Evolutionary conservation across 2,888 invertebrate species (phyloP), one percentile per base, ranked within the genome.

Genomic region (Amiota mariae): DNA sequence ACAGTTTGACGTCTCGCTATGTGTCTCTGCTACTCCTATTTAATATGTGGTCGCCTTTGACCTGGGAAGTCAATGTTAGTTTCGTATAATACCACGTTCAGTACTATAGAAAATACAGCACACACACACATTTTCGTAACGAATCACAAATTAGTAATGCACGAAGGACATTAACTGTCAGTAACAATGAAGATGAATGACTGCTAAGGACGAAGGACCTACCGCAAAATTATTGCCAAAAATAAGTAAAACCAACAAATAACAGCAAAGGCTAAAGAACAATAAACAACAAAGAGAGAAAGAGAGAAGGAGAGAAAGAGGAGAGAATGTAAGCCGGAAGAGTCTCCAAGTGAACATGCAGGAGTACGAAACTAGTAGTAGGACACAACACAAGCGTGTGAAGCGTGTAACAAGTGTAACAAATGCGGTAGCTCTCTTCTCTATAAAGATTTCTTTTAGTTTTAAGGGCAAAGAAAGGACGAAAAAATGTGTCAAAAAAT

Each of bases 371-470:
- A 12, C 24, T 36, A 18, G 11, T 36, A 36, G 36, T 6, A n/a
- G n/a, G n/a, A n/a, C n/a, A 36, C 6, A 0, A 36, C 20, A 3
- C 6, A 13, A 71, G 82, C 84, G 84, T 82, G 82, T 84, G 85
- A 84, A 84, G 82, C 85, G 83, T 85, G 85, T 85, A 85, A 84
- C 83, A 84, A 84, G 83, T 84, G 85, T 85, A 76, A 73, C 85
- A 77, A 84, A 84, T 83, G 24, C 47, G 51, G n/a, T 51, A 64
- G 8, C 56, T 67, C n/a, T n/a, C n/a, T n/a, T n/a, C n/a, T n/a
- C 18, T 46, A 48, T 4, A 18, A 57, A 15, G 57, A 18, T 15
- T 77, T 73, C 47, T 57, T 49, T 51, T 15, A 63, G 63, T 49
- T 59, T 54, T 72, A 18, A 59, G 10, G 20, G 20, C 20, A 59